Evolutionary conservation across 2,797 vertebrate species (phyloP).

Genomic region (Karalla daura): DNA sequence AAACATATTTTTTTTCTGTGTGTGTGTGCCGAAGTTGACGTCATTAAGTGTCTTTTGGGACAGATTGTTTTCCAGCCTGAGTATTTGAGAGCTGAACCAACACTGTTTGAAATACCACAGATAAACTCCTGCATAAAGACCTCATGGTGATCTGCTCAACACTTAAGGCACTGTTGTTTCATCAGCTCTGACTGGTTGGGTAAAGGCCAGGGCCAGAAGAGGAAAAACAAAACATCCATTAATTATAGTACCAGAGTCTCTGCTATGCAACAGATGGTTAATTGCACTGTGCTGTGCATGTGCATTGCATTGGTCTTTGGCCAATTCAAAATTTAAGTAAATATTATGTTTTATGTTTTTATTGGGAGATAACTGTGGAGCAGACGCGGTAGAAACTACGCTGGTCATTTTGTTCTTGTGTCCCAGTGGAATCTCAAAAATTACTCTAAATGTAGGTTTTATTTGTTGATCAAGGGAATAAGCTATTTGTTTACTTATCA

Average conservation of each 20-base stretch:
- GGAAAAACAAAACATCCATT: slow-evolving; percentile 15
- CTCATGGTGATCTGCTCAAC: neutral
- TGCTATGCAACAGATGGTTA: neutral
- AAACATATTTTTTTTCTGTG: slow-evolving; percentile 45
- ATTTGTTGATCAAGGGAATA: neutral
- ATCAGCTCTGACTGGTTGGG: neutral
- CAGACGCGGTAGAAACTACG: neutral
- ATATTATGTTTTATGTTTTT: neutral
- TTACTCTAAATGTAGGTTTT: neutral
- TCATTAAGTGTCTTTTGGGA: slow-evolving; percentile 46
- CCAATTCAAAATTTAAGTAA: neutral
- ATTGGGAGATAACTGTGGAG: neutral
- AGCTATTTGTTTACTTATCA: neutral
- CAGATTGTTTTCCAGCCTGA: slow-evolving; percentile 35
- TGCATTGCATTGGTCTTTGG: neutral
- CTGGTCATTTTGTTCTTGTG: too few relatives aligned
- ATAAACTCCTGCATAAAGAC: slow-evolving; percentile 24
- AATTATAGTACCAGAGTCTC: neutral
- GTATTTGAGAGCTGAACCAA: slow-evolving; percentile 30
- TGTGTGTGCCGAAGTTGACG: slow-evolving; percentile 27
- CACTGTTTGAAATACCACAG: slow-evolving; percentile 26
- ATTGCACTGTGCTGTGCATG: neutral
- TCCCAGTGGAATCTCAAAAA: neutral
- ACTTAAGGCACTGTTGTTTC: neutral
- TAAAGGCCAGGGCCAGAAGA: neutral